These are phyloP conservation scores for Aphidius gifuensis DNA, from an alignment of 1,140 invertebrate species.

Conservation along the genomic window DNA sequence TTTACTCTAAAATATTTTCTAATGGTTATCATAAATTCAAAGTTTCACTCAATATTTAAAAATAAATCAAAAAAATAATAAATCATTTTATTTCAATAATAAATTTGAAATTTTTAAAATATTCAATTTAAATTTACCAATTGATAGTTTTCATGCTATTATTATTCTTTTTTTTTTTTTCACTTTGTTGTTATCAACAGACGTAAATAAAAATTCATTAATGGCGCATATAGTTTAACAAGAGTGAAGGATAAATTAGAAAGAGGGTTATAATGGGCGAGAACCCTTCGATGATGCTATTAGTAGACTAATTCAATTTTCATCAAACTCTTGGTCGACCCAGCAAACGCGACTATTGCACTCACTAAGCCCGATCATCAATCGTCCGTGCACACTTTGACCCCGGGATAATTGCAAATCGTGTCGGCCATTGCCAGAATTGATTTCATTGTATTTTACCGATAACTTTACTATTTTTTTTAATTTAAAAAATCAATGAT, in stretches of 20 bases:
- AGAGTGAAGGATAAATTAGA: background rate
- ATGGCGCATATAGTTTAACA: background rate
- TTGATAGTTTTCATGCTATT: too few species aligned
- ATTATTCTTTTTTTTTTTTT: too few species aligned
- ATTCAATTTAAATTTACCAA: too few species aligned
- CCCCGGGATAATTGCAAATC: slow-evolving; percentile 22
- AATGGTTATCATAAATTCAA: background rate
- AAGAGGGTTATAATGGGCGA: too few species aligned
- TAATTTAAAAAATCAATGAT: background rate
- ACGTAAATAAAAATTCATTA: too few species aligned
- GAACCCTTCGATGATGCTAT: slow-evolving; percentile 21
- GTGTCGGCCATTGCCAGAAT: too few species aligned
- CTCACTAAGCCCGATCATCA: slow-evolving; percentile 18
- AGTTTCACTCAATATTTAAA: background rate
- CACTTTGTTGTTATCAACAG: too few species aligned
- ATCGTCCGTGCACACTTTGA: slow-evolving; percentile 14
- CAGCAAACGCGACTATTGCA: slow-evolving; percentile 21
- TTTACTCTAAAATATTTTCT: background rate
- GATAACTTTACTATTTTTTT: background rate
- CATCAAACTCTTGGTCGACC: slow-evolving; percentile 26
- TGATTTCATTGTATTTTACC: background rate
- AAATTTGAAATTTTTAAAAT: too few species aligned
- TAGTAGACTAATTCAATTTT: slow-evolving; percentile 27
- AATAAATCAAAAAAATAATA: too few species aligned
- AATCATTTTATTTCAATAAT: too few species aligned